Base-by-base conservation (phyloP, 2,797 vertebrate species). In the Ciconia nigra region DNA sequence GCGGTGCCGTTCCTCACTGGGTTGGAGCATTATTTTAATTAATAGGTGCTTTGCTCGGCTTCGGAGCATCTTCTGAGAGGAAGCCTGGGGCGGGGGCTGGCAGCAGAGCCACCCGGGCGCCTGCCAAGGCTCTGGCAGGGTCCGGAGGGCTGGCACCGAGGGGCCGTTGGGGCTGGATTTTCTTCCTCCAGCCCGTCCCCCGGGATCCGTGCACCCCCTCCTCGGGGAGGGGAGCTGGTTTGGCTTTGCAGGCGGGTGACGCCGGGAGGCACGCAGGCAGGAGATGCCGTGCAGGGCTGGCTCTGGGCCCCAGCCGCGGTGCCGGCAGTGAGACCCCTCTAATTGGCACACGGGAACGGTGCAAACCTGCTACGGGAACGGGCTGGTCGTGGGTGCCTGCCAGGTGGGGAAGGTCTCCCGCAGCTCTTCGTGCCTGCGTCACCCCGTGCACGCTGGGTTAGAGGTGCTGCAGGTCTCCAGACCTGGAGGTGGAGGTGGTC, bases 1-100 rank as follows among this genome's bases (percentile, higher is more conserved):
- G 73, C 22, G 0, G 39, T 57, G 83, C 70, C 44, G n/a, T 1
- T 61, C 31, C 74, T 25, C 6, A 0, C 15, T 2, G 31, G 2
- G 10, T 15, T 55, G 65, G 21, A 57, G 57, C 28, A 2, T 20
- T 24, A 4, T 22, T 28, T 16, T 55, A 21, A 9, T 29, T 7
- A 7, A 25, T 5, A 49, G n/a, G 8, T 10, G 58, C n/a, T 93
- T 62, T 39, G 57, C 61, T 74, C 51, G 4, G 18, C 26, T 35
- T 65, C 0, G 3, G 47, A 41, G 8, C 28, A 39, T 41, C 46
- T 35, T 6, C 9, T 31, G 14, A n/a, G 10, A 35, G 79, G 35
- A 15, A 31, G 15, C 42, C 35, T 5, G 57, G 24, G 58, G 54
- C 15, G 61, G 13, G 14, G 14, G 29, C 13, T 11, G 18, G 10